Conservation (phyloP, 2,888 invertebrate genomes). For the Cheilosia scutellata region DNA sequence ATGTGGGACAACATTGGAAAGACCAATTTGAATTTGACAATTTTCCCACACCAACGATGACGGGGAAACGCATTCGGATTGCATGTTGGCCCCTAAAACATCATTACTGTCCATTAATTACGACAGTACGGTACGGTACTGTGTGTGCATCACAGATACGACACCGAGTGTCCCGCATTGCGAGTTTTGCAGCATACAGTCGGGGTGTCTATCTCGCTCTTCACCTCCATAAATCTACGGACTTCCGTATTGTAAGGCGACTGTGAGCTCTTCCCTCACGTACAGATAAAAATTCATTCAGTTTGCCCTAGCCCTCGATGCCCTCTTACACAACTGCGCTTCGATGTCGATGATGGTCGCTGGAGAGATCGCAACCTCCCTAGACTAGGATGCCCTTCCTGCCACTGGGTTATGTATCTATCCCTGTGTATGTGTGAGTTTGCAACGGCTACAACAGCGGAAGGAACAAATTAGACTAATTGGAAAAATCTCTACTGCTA, state of each 20-base stretch:
- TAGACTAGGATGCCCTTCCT: conserved; percentile 21
- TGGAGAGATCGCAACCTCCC: conserved; percentile 17
- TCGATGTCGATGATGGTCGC: conserved; percentile 26
- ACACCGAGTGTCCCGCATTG: conserved; percentile 6
- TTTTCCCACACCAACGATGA: conserved; percentile 1
- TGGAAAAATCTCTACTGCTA: conserved; percentile 75
- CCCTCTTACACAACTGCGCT: neutral
- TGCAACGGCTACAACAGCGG: conserved; percentile 71
- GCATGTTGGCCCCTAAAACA: conserved; percentile 33
- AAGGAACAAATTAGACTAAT: conserved; percentile 77
- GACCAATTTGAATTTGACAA: conserved; percentile 11
- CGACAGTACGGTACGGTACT: conserved; percentile 6
- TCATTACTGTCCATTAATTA: conserved; percentile 62
- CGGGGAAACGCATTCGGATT: neutral
- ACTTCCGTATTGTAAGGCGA: conserved; percentile 48
- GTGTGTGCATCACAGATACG: conserved; percentile 23
- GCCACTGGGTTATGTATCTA: neutral
- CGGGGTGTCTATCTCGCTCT: conserved; percentile 11
- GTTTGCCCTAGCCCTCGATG: conserved; percentile 1
- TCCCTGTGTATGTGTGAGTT: conserved; percentile 33
- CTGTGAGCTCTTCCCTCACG: conserved; percentile 39
- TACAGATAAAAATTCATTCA: conserved; percentile 39
- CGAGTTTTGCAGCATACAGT: neutral
- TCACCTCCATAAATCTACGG: conserved; percentile 50
- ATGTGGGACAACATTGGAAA: conserved; percentile 16